These are phyloP conservation scores for Enteromius argenteus DNA, from an alignment of 2,797 vertebrate genomes.

Conservation along the genomic window DNA sequence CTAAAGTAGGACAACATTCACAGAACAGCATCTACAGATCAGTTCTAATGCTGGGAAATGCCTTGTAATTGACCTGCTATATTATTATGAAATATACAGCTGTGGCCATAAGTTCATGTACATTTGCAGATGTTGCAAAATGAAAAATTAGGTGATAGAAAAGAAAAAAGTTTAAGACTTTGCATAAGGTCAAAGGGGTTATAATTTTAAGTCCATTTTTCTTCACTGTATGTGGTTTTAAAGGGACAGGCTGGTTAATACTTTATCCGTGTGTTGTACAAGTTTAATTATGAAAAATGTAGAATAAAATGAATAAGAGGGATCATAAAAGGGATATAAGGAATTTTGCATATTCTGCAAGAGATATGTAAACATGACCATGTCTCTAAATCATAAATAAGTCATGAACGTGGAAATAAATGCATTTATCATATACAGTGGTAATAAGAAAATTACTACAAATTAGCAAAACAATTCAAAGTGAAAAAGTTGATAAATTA, in stretches of 20 bases:
- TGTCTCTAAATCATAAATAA: not conserved
- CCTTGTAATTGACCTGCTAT: constrained; percentile 8
- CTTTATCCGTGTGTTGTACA: not conserved
- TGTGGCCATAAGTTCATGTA: not conserved
- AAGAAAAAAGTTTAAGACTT: not conserved
- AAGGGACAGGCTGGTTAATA: not conserved
- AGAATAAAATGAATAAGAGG: not conserved
- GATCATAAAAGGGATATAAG: not conserved
- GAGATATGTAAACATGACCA: not conserved
- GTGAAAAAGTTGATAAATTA: not conserved
- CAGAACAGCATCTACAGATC: not conserved
- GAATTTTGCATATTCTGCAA: not conserved
- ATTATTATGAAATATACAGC: not conserved
- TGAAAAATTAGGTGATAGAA: not conserved
- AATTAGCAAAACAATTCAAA: too few species aligned
- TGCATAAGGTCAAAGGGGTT: not conserved
- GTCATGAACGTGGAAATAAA: not conserved
- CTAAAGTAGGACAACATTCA: not conserved
- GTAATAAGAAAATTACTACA: not conserved
- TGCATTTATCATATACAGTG: not conserved
- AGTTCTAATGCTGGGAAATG: not conserved
- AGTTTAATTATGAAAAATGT: not conserved
- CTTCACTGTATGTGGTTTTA: not conserved
- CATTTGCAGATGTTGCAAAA: not conserved
- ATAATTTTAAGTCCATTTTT: not conserved